These are phyloP conservation scores for Heliconius ismenius DNA, from an alignment of 2,888 invertebrate species.

Conservation along the genomic window DNA sequence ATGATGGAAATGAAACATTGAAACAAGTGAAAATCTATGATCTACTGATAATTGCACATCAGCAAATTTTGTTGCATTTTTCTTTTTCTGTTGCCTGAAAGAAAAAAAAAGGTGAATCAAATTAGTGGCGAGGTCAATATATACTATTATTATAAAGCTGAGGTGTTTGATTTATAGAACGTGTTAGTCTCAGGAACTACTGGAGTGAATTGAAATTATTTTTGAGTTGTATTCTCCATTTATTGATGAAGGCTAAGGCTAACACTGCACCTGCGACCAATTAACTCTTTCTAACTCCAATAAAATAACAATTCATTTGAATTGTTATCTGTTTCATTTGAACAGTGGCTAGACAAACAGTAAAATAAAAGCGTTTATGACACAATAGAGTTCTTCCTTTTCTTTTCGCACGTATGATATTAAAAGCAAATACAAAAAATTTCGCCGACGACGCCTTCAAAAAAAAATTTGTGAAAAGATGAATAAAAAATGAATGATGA, in stretches of 20 bases:
- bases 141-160: neutral
- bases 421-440: constrained; percentile 2
- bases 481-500: no score
- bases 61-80: constrained; percentile 11
- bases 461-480: neutral
- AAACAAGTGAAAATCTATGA: constrained; percentile 10
- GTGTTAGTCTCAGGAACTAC: neutral
- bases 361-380: constrained; percentile 2
- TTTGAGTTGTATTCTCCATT: neutral
- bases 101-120: neutral
- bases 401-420: constrained; percentile 8
- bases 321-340: neutral
- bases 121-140: neutral
- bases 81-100: constrained; percentile 19
- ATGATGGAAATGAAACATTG: constrained; percentile 5
- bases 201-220: neutral
- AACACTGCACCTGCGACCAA: no score
- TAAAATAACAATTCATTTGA: no score
- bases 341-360: constrained; percentile 5
- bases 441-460: neutral
- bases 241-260: neutral
- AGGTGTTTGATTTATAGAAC: neutral
- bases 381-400: neutral
- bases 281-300: no score
- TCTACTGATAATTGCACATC: constrained; percentile 30